Conservation (phyloP, 2,113 vertebrate genomes). For the Lasiurus borealis region DNA sequence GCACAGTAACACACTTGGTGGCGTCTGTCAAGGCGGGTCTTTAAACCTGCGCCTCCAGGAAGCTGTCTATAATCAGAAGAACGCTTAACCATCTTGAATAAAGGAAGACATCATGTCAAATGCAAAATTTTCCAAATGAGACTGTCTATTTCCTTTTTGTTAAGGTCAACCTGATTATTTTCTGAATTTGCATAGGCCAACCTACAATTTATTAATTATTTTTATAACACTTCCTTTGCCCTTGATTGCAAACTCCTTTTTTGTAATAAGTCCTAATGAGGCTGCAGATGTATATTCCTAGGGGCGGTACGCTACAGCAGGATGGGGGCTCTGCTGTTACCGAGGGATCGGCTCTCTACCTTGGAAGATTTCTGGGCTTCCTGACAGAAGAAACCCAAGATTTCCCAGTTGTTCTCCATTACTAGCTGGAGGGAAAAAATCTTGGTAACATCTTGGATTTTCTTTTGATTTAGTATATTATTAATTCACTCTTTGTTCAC, state of each 20-base stretch:
- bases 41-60: not conserved
- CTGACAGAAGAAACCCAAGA: conserved; percentile 54
- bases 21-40: conserved; percentile 52
- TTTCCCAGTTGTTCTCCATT: not conserved
- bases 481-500: not conserved
- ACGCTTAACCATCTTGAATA: not conserved
- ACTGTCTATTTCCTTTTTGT: not conserved
- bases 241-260: not conserved
- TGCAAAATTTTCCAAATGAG: not conserved
- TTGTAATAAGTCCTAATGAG: not conserved
- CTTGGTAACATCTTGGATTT: conserved; percentile 19
- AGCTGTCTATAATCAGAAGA: not conserved
- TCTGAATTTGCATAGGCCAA: not conserved
- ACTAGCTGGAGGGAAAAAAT: not conserved
- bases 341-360: not conserved
- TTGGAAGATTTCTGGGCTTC: not conserved
- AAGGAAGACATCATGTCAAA: not conserved
- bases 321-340: not conserved
- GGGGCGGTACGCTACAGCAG: fast-evolving
- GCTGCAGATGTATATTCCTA: not conserved
- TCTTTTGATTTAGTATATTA: conserved; percentile 17
- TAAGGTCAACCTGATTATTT: not conserved
- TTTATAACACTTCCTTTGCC: not conserved
- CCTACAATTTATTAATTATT: not conserved
- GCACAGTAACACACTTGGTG: not conserved